These are phyloP conservation scores for Eptesicus fuscus DNA, from an alignment of 2,113 vertebrate species.

Conservation along the genomic window DNA sequence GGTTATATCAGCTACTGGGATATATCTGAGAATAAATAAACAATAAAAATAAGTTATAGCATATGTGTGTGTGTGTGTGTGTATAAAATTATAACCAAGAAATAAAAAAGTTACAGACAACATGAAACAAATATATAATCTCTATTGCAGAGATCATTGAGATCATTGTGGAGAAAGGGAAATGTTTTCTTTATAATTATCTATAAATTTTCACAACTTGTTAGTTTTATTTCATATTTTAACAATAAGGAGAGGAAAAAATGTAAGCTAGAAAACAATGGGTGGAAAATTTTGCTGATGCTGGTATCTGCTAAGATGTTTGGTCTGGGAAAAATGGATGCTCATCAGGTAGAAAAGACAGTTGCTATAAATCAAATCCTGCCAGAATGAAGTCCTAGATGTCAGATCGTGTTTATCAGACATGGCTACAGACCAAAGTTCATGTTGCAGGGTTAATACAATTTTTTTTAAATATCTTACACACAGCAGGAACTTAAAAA, in stretches of 20 bases:
- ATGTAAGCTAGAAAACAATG: not conserved
- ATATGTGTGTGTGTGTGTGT: not conserved
- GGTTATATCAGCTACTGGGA: not conserved
- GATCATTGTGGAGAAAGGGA: not conserved
- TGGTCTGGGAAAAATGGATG: conserved; percentile 22
- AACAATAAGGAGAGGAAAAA: not conserved
- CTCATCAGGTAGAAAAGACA: conserved; percentile 47
- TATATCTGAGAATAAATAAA: not conserved
- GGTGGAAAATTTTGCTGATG: conserved; percentile 19
- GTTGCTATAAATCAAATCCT: conserved; percentile 66
- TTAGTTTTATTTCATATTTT: not conserved
- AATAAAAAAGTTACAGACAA: not conserved
- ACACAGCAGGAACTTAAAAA: conserved; percentile 18
- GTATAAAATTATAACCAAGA: not conserved
- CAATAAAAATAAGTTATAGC: not conserved
- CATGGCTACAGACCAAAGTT: conserved; percentile 27
- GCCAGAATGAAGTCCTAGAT: conserved; percentile 31
- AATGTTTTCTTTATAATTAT: not conserved
- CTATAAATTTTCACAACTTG: not conserved
- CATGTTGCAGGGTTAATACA: conserved; percentile 32
- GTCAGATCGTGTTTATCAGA: conserved; percentile 61
- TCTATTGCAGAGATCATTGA: not conserved
- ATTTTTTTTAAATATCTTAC: not conserved
- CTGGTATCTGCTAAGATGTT: not conserved
- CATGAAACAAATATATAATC: not conserved